These are phyloP conservation scores for Leptocoma aspasia DNA, from an alignment of 2,113 vertebrate species.

Conservation along the genomic window DNA sequence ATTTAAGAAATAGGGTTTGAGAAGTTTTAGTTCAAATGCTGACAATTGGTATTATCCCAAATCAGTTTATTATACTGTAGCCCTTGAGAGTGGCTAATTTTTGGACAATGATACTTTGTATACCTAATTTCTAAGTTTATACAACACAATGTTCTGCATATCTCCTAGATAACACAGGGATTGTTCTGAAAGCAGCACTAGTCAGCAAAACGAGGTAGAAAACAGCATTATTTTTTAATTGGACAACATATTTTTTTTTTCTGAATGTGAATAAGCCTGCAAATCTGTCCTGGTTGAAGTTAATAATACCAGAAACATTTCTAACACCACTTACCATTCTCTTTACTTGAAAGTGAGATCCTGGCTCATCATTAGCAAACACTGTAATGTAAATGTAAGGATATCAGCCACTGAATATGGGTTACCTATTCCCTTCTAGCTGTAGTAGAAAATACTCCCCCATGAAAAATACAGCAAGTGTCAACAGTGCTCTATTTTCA, in stretches of 20 bases:
- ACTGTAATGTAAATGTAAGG: background rate
- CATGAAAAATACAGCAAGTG: background rate
- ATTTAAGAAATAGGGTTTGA: background rate
- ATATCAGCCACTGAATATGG: background rate
- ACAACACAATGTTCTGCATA: background rate
- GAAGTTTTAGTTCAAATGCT: background rate
- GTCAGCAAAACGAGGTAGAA: background rate
- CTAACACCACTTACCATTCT: background rate
- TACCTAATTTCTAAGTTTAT: background rate
- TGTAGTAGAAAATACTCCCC: background rate
- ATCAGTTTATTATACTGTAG: background rate
- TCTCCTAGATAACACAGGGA: background rate
- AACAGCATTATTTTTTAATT: background rate
- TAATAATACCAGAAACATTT: background rate
- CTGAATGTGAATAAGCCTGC: background rate
- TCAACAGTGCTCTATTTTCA: background rate
- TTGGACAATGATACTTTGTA: background rate
- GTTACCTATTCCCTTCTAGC: background rate
- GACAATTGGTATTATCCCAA: background rate
- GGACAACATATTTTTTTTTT: background rate
- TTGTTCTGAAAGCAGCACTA: background rate
- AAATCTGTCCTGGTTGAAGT: background rate
- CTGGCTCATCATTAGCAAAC: background rate
- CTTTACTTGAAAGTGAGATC: background rate
- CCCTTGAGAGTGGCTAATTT: background rate